phyloP scores from a whole-genome alignment of 2,888 invertebrate genomes.

The Bellardia pandia region DNA sequence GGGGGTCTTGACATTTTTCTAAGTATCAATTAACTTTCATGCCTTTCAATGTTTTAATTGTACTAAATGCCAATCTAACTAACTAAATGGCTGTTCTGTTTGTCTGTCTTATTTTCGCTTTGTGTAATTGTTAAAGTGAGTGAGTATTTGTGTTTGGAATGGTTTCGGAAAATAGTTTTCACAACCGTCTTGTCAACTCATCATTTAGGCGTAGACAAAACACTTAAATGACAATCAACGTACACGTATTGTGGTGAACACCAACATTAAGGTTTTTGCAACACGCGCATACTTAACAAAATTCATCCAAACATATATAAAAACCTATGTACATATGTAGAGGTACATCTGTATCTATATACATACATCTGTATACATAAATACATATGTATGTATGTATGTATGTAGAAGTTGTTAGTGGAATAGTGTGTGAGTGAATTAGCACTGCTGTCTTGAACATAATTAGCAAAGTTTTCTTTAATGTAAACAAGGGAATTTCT shows the following conservation, averaged over 20 bases:
- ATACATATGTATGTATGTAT: background rate
- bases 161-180: slow-evolving; percentile 27
- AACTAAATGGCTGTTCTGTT: background rate
- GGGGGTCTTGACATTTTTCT: slow-evolving; percentile 10
- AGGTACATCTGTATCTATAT: too few species aligned
- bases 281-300: background rate
- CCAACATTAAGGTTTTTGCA: slow-evolving; percentile 4
- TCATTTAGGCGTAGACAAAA: slow-evolving; percentile 53
- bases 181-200: slow-evolving; percentile 43
- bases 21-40: slow-evolving; percentile 40
- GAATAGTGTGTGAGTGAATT: background rate
- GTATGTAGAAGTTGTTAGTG: background rate
- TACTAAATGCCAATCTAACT: background rate
- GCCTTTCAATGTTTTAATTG: slow-evolving; percentile 32
- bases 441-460: slow-evolving; percentile 24
- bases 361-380: too few species aligned
- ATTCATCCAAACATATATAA: background rate
- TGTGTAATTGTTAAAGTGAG: slow-evolving; percentile 1
- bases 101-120: background rate
- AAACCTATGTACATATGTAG: background rate
- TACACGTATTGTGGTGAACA: slow-evolving; percentile 43
- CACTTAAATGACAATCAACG: slow-evolving; percentile 60
- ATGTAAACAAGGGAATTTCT: slow-evolving; percentile 47
- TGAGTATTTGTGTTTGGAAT: background rate
- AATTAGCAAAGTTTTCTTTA: slow-evolving; percentile 63